These are phyloP conservation scores for Glaucidium brasilianum DNA, from an alignment of 2,113 vertebrate genomes.

Conservation along the genomic window DNA sequence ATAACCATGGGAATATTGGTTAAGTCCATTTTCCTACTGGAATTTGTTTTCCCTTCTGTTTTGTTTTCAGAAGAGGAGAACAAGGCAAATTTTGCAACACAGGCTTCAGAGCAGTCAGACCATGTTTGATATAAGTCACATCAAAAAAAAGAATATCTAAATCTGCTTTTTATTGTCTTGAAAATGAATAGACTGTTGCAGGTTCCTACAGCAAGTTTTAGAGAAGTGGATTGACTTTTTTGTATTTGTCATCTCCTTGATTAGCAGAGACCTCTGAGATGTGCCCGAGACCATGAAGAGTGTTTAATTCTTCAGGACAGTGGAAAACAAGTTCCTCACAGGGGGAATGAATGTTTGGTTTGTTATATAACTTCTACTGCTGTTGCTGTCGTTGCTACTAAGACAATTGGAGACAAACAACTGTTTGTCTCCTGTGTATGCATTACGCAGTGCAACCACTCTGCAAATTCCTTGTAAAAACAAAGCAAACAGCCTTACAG, in stretches of 20 bases:
- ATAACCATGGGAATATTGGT: background rate
- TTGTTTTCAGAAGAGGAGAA: background rate
- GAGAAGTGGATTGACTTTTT: background rate
- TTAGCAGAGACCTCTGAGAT: background rate
- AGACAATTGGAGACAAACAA: background rate
- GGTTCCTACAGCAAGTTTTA: background rate
- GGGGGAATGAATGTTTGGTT: background rate
- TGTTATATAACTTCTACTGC: background rate
- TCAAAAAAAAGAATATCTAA: background rate
- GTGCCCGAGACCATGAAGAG: rapidly evolving
- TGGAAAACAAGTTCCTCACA: background rate
- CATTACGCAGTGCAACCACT: background rate
- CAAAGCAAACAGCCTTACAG: background rate
- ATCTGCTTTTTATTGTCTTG: background rate
- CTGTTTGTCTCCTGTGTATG: background rate
- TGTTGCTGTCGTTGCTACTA: background rate
- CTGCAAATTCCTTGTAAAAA: background rate
- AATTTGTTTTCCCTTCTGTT: background rate
- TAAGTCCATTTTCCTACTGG: background rate
- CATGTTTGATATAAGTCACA: background rate
- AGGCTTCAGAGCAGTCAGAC: background rate
- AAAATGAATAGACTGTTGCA: background rate
- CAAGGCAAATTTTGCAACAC: background rate
- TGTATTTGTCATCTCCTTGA: background rate
- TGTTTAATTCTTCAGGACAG: background rate